phyloP scores from a whole-genome alignment of 2,888 invertebrate genomes.

The Plebejus argus region DNA sequence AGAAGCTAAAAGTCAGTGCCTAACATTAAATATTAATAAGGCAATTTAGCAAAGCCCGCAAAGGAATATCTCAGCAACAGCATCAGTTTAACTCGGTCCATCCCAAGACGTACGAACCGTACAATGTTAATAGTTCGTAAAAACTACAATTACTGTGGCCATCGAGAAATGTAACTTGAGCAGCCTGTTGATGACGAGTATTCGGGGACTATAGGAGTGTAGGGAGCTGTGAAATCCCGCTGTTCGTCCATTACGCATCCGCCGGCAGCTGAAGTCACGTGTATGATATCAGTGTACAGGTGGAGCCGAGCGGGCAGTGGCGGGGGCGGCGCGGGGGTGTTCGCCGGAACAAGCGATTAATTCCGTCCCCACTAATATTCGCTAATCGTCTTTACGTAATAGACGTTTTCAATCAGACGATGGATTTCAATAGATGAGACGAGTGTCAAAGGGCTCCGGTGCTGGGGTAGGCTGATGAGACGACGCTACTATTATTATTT shows the following conservation, averaged over 20 bases:
- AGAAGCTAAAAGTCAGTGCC: no score
- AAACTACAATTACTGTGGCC: no score
- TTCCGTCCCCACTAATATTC: constrained; percentile 29
- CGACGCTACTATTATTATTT: neutral
- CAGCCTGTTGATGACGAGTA: neutral
- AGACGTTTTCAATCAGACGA: constrained; percentile 24
- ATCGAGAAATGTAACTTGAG: no score
- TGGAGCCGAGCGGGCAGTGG: neutral
- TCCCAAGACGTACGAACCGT: no score
- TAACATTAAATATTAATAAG: no score
- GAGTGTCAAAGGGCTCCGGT: constrained; percentile 2
- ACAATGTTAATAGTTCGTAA: no score
- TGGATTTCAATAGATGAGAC: constrained; percentile 28
- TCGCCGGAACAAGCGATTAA: constrained; percentile 31
- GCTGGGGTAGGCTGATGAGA: neutral
- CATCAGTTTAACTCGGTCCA: no score
- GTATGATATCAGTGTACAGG: neutral
- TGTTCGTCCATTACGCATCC: neutral
- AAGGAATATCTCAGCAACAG: no score
- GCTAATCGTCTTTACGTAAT: constrained; percentile 30
- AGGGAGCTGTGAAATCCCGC: constrained; percentile 4
- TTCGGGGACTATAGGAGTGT: neutral
- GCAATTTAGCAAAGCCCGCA: no score
- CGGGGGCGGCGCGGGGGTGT: neutral
- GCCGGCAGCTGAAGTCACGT: neutral